Percentiles rank a stretch among this genome's conserved stretches.
Conservation (phyloP, 2,113 vertebrate genomes). For the Maccullochella peelii region DNA sequence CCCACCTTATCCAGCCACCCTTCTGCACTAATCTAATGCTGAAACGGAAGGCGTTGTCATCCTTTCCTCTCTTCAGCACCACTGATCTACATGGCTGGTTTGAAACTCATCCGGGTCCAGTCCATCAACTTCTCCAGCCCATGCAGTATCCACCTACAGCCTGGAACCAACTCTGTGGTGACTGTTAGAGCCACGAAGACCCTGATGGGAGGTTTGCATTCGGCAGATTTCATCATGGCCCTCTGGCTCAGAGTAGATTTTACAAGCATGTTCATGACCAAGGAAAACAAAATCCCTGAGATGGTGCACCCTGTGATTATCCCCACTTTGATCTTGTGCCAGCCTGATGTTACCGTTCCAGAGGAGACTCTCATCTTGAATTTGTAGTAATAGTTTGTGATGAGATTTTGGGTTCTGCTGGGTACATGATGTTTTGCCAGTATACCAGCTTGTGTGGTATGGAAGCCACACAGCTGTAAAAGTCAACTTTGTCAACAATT, state of each 20-base stretch:
- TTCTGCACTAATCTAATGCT: background rate
- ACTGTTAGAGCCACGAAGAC: slow-evolving; percentile 2
- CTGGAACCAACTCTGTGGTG: slow-evolving; percentile 5
- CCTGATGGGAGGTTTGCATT: background rate
- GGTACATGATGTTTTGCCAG: background rate
- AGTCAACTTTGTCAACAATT: background rate
- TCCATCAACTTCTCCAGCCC: slow-evolving; percentile 9
- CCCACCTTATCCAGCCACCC: background rate
- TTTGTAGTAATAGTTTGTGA: background rate
- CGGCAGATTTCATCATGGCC: slow-evolving; percentile 11
- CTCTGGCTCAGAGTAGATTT: slow-evolving; percentile 37
- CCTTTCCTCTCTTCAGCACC: background rate
- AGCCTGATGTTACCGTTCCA: slow-evolving; percentile 17
- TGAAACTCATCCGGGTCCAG: slow-evolving; percentile 1
- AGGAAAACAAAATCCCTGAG: slow-evolving; percentile 33
- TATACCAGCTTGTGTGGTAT: background rate
- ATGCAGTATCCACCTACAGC: slow-evolving; percentile 25
- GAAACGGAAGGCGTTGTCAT: background rate
- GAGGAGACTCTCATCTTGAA: background rate
- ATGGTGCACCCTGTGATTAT: slow-evolving; percentile 40
- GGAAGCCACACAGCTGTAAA: background rate
- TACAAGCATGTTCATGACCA: slow-evolving; percentile 40
- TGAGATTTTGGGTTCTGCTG: background rate
- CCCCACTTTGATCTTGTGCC: slow-evolving; percentile 10
- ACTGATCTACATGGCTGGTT: background rate